phyloP scores from a whole-genome alignment of 2,113 vertebrate genomes.

The Herpetotheres cachinnans region DNA sequence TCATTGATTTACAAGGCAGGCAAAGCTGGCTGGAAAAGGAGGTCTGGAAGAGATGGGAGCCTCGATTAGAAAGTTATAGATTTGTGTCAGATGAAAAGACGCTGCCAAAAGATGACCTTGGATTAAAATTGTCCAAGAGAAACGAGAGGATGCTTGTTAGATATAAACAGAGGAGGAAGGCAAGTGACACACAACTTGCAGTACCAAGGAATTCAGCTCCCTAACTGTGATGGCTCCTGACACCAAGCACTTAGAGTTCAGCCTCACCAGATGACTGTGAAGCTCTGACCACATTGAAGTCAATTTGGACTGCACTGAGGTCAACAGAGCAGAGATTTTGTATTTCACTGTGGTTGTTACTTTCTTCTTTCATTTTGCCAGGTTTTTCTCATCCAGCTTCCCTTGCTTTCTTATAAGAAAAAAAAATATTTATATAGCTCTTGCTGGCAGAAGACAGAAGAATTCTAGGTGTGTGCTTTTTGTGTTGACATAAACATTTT shows the following conservation, averaged over 20 bases:
- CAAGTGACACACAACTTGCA: not conserved
- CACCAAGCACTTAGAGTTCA: not conserved
- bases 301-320: not conserved
- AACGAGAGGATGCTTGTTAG: not conserved
- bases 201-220: not conserved
- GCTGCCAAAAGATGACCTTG: not conserved
- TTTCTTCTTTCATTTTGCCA: not conserved
- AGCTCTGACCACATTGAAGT: not conserved
- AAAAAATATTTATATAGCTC: accelerated
- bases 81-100: not conserved
- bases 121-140: not conserved
- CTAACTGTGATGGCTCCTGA: not conserved
- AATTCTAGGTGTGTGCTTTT: not conserved
- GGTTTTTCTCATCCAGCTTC: not conserved
- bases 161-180: not conserved
- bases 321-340: not conserved
- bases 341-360: not conserved
- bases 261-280: not conserved
- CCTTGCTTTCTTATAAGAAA: not conserved
- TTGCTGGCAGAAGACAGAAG: not conserved
- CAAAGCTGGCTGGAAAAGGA: not conserved
- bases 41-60: not conserved
- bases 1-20: not conserved
- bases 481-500: not conserved
- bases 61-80: not conserved